phyloP scores from a whole-genome alignment of 2,797 vertebrate genomes.

The Chromis chromis region DNA sequence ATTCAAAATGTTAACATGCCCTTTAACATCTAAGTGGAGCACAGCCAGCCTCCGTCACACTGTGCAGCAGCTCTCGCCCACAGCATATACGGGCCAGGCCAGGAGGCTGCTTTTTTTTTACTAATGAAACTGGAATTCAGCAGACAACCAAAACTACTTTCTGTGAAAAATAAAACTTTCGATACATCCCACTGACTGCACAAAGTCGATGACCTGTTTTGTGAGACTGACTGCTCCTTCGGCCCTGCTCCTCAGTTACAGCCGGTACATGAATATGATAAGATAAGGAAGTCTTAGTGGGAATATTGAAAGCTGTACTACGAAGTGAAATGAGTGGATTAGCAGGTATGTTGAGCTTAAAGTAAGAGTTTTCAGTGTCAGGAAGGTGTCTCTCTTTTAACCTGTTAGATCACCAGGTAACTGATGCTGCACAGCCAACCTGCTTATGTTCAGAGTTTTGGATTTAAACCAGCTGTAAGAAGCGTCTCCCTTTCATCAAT shows the following conservation, averaged over 20 bases:
- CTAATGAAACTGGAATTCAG: slow-evolving; percentile 27
- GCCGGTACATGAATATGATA: background rate
- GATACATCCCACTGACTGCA: background rate
- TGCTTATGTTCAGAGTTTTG: no score
- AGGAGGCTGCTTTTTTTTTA: slow-evolving; percentile 8
- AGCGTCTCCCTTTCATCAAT: no score
- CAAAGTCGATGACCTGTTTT: background rate
- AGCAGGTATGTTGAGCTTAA: no score
- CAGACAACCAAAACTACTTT: background rate
- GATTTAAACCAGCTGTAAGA: no score
- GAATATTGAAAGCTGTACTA: no score
- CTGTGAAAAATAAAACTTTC: slow-evolving; percentile 4
- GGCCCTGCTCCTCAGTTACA: background rate
- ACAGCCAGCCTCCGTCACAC: slow-evolving; percentile 42
- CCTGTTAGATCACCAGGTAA: no score
- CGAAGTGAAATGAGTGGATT: no score
- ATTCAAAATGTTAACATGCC: slow-evolving; percentile 67
- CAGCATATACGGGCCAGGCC: slow-evolving; percentile 28
- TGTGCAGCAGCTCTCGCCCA: slow-evolving; percentile 36
- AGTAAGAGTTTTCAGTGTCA: no score
- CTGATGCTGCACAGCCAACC: no score
- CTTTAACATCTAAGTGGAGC: slow-evolving; percentile 64
- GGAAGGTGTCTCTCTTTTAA: no score
- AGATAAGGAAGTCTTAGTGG: no score
- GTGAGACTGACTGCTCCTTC: background rate